Base-by-base conservation (phyloP, 2,797 vertebrate genomes). In the Chiropotes sagulatus region DNA sequence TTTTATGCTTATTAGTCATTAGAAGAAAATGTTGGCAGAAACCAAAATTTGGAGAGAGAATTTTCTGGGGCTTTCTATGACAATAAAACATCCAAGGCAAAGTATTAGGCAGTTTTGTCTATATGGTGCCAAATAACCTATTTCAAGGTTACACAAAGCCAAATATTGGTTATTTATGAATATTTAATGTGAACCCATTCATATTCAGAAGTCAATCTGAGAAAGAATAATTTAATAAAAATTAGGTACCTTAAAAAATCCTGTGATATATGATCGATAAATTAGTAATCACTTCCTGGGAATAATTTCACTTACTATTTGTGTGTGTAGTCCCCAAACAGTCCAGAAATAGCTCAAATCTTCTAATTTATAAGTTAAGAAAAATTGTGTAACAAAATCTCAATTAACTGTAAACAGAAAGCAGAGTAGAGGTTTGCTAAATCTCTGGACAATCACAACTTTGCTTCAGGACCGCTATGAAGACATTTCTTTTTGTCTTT, bases 1-100 rank as follows among this genome's bases (percentile, higher is more conserved):
- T 79, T 89, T 91, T 93, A 85, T 81, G 33, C 41, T 93, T 97
- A 93, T 92, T 52, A 82, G 22, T 92, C 90, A 94, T 96, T 95
- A 94, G 52, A 82, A 93, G 48, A 80, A 64, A 83, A 7, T 67
- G 19, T 41, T 92, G 54, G n/a, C 83, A 70, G 54, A 72, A 94
- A 92, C 10, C 64, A 83, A 52, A 44, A 19, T 22, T 30, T 52
- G 22, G 39, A 7, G 5, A 90, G n/a, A 92, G 6, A 72, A 46
- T 80, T 94, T 28, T 91, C 92, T 75, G 36, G 22, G 7, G 13
- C 9, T 92, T 58, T 96, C 12, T 72, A 58, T 67, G 54, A 76
- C 17, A 78, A 81, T 70, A 87, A 94, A 76, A 84, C 12, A 82
- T 84, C 33, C 22, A 82, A 39, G 7, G 89, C 11, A 87, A 95